Base-by-base conservation (phyloP, 2,113 vertebrate species). In the Cryptotis parvus region DNA sequence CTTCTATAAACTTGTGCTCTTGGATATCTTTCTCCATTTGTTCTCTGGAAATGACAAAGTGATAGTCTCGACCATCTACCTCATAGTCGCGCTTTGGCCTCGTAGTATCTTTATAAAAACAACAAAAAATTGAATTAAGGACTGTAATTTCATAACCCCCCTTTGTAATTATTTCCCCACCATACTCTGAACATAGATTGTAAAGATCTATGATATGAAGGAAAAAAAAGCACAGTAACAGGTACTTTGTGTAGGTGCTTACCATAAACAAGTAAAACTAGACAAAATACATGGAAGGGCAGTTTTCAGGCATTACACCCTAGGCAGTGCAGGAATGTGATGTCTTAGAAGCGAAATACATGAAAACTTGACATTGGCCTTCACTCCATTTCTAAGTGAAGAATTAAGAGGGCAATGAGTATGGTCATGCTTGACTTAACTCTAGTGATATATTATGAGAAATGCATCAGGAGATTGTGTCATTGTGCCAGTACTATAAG, bases 1-100 rank as follows among this genome's bases (percentile, higher is more conserved):
- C 99, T 97, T 99, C 99, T 81, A 99, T 99, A 96, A 99, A 99
- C 97, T 99, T 99, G 98, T 99, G 99, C 98, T 99, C 99, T 98
- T 99, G 99, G 91, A 99, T 99, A 94, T 99, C 99, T 94, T 98
- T 99, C 96, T 99, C 99, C 99, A 99, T 99, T 97, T 99, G 99
- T 94, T 99, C 99, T 97, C 99, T 98, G 92, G 99, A 99, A 97
- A 97, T 98, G 96, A 99, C 98, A 95, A 99, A 99, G 97, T 99
- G 99, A 96, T 99, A 99, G 97, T 99, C 99, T 94, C 99, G 98
- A 41, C 99, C 99, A 41, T 99, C 99, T 87, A 99, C 98, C 96
- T 99, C 99, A 4, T 99, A 99, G 97, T 99, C 99, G 95, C 99
- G 98, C 97, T 98, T 99, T 52, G 98, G 98, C 97, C 99, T 98